Evolutionary conservation across 2,888 invertebrate genomes (phyloP), one percentile per base, ranked within the genome.

Genomic region (Chrysolina haemoptera): DNA sequence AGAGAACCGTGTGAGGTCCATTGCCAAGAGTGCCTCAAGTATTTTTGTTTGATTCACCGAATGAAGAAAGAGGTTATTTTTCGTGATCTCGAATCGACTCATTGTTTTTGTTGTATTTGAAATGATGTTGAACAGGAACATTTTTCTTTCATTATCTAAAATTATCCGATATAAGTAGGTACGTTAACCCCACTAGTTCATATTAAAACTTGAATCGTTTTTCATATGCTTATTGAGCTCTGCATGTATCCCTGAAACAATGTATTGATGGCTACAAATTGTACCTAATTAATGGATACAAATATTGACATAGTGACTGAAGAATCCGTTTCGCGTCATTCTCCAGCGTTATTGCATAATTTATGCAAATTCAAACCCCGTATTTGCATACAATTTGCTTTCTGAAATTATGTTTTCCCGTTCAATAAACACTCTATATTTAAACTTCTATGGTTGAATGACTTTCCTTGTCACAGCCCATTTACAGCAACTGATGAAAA

Each of bases 311-410:
- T 53, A 53, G 11, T 53, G 11, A 53, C 20, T 16, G 14, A 43
- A 14, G 43, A 43, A 43, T 14, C 18, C 20, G 20, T 53, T 18
- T 11, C 20, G 53, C 53, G 53, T 18, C 53, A 53, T 12, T 53
- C 18, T 53, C 20, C 53, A 20, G 18, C 53, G 53, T 20, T 53
- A 53, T 20, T 18, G 53, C 11, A 53, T 53, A 53, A 53, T 53
- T 53, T 53, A 53, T 53, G 16, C 12, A 53, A 20, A 53, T 53
- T 53, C 20, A 11, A 53, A 18, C 18, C 12, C 53, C 11, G 18
- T 53, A 53, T 53, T 53, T 53, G 53, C 53, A 53, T 53, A 53
- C 20, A 20, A 53, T 53, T 53, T 22, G 53, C 53, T 12, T 53
- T 1, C 53, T 53, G 53, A 53, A 53, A 53, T 53, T 18, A 16